phyloP scores from a whole-genome alignment of 2,888 invertebrate species.

The Lasioglossum pauxillum region DNA sequence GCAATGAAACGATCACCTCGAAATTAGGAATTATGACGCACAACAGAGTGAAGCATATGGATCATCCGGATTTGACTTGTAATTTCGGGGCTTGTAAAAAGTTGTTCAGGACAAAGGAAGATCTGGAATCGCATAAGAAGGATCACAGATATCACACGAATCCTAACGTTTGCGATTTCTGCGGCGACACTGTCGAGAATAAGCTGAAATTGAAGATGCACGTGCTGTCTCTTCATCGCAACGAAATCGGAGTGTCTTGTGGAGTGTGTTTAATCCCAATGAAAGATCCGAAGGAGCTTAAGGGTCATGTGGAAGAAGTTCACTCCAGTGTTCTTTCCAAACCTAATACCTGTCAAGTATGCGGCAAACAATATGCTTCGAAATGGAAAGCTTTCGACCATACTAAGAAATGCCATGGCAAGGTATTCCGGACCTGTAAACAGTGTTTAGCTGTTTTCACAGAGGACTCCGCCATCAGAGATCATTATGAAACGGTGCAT shows the following conservation, averaged over 20 bases:
- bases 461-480: constrained; percentile 85
- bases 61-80: constrained; percentile 86
- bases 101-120: constrained; percentile 85
- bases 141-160: constrained; percentile 85
- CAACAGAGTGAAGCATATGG: constrained; percentile 86
- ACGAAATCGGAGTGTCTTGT: constrained; percentile 86
- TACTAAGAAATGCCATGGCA: constrained; percentile 86
- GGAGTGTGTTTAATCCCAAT: constrained; percentile 87
- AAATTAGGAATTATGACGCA: constrained; percentile 87
- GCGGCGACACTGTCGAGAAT: constrained; percentile 86
- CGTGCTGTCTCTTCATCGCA: constrained; percentile 86
- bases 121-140: constrained; percentile 85
- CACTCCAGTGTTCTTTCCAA: constrained; percentile 85
- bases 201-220: constrained; percentile 87
- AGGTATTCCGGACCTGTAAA: constrained; percentile 86
- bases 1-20: constrained; percentile 85
- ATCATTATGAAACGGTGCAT: constrained; percentile 85
- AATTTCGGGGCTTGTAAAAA: constrained; percentile 85
- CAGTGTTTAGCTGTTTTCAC: constrained; percentile 87
- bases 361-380: constrained; percentile 87
- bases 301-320: constrained; percentile 86
- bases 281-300: constrained; percentile 86
- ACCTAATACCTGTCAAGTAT: constrained; percentile 86
- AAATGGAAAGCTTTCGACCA: constrained; percentile 88
- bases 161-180: constrained; percentile 86